Conservation (phyloP, 1,140 invertebrate species). For the Platyscapa corneri region DNA sequence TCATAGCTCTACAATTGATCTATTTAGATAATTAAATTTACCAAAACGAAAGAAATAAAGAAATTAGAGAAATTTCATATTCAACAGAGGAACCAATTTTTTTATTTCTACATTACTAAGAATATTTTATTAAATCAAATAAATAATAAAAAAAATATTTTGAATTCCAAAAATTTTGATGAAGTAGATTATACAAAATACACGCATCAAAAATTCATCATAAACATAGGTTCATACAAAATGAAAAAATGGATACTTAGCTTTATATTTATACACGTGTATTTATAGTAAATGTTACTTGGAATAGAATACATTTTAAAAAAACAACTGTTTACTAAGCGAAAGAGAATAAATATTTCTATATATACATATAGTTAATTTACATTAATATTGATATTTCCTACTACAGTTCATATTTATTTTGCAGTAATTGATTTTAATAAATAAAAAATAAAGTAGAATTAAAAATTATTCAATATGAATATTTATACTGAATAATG, state of each 20-base stretch:
- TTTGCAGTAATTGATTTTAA: background rate
- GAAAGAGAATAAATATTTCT: slow-evolving; percentile 39
- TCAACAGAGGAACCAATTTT: slow-evolving; percentile 48
- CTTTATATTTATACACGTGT: slow-evolving; percentile 73
- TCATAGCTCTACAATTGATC: background rate
- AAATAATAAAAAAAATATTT: slow-evolving; percentile 50
- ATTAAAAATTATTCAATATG: background rate
- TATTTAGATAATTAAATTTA: too few relatives aligned
- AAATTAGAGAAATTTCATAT: slow-evolving; percentile 32
- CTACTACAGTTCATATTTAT: background rate
- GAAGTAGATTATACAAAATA: slow-evolving; percentile 34
- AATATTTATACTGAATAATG: too few relatives aligned
- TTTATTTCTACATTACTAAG: too few relatives aligned
- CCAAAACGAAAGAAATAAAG: too few relatives aligned
- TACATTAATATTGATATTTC: too few relatives aligned
- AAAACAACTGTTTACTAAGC: too few relatives aligned
- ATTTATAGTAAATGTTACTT: too few relatives aligned
- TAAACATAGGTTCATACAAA: slow-evolving; percentile 59
- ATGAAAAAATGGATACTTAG: slow-evolving; percentile 69
- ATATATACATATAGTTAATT: too few relatives aligned
- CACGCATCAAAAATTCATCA: slow-evolving; percentile 56
- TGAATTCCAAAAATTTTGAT: slow-evolving; percentile 53
- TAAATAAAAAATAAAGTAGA: background rate
- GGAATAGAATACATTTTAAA: slow-evolving; percentile 68
- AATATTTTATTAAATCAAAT: slow-evolving; percentile 47